Evolutionary conservation across 1,140 invertebrate genomes (phyloP).

Genomic region (Trichomalopsis sarcophagae): DNA sequence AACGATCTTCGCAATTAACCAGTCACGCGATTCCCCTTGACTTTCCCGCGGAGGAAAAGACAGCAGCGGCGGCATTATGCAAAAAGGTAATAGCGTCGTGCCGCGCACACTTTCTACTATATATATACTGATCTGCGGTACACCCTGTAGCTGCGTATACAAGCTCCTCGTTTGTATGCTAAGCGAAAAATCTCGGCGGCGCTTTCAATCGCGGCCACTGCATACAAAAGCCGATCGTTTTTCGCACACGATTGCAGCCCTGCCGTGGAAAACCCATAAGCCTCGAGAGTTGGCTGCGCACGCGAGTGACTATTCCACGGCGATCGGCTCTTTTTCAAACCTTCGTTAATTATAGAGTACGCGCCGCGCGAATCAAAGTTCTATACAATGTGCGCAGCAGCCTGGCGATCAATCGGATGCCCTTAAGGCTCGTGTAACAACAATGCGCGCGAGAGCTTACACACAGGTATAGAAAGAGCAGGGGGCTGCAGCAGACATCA

Average conservation of each 20-base stretch:
- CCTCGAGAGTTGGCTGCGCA: no score
- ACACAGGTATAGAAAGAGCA: neutral
- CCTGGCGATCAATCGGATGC: neutral
- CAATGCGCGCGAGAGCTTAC: neutral
- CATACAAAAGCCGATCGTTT: neutral
- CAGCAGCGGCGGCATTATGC: no score
- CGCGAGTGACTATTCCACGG: neutral
- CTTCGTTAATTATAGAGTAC: neutral
- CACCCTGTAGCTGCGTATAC: neutral
- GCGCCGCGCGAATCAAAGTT: neutral
- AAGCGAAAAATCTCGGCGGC: neutral
- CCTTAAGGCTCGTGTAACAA: conserved; percentile 13
- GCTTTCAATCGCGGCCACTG: neutral
- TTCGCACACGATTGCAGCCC: neutral
- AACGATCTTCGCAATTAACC: conserved; percentile 15
- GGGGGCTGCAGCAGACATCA: no score
- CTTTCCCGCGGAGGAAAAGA: no score
- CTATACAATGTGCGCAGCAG: neutral
- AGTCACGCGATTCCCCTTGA: neutral
- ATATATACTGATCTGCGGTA: neutral
- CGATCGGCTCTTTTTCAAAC: neutral
- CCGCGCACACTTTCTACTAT: neutral
- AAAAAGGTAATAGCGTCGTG: neutral
- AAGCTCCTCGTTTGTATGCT: conserved; percentile 19
- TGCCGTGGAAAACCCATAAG: neutral